These are phyloP conservation scores for Aplysina aerophoba DNA, from an alignment of 37 sponge, comb jelly and placozoan genomes.

Conservation along the genomic window DNA sequence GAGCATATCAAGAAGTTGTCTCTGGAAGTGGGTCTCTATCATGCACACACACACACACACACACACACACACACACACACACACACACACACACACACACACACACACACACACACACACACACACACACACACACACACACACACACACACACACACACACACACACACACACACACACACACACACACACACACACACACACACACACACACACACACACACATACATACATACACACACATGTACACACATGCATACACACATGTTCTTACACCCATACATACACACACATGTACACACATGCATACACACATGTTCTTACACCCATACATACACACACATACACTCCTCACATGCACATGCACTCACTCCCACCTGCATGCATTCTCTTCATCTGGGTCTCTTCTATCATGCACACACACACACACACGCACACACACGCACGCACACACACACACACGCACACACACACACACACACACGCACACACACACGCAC, in stretches of 20 bases:
- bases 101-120: constrained; percentile 24
- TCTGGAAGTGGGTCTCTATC: constrained; percentile 62
- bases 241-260: neutral
- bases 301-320: neutral
- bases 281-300: neutral
- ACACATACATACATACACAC: neutral
- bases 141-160: no score
- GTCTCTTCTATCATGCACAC: neutral
- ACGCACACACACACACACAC: neutral
- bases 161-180: constrained; percentile 8
- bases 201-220: no score
- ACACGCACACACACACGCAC: neutral
- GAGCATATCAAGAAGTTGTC: constrained; percentile 82
- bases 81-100: neutral
- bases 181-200: constrained; percentile 2
- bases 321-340: neutral
- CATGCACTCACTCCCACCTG: no score
- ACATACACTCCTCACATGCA: neutral
- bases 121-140: neutral
- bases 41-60: neutral
- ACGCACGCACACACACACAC: neutral
- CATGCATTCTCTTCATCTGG: no score
- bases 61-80: neutral
- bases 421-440: no score
- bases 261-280: no score